These are phyloP conservation scores for Corbicula japonica DNA, from an alignment of 2,888 invertebrate genomes.

Conservation along the genomic window DNA sequence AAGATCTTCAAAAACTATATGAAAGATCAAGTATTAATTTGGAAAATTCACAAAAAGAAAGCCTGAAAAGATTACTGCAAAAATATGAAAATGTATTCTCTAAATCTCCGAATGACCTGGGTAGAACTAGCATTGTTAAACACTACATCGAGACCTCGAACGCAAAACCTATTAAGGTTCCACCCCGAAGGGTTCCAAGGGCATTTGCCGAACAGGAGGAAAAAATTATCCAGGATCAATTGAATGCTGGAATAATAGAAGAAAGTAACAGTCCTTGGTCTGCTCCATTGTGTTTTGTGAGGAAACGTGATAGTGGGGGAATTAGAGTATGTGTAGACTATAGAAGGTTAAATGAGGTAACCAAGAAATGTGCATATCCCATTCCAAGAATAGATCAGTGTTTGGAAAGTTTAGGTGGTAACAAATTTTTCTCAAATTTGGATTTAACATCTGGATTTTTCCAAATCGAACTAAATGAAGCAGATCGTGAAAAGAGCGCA, in stretches of 20 bases:
- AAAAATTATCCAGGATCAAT: constrained; percentile 24
- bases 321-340: constrained; percentile 56
- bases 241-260: constrained; percentile 31
- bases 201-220: constrained; percentile 38
- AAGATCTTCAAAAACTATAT: constrained; percentile 19
- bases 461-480: constrained; percentile 29
- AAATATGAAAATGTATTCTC: constrained; percentile 42
- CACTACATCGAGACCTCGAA: constrained; percentile 24
- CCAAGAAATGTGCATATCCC: constrained; percentile 41
- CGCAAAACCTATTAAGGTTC: constrained; percentile 31
- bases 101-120: constrained; percentile 32
- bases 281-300: constrained; percentile 51
- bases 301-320: constrained; percentile 47
- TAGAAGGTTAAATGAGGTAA: constrained; percentile 44
- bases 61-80: constrained; percentile 14
- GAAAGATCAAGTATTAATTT: constrained; percentile 1
- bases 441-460: constrained; percentile 35
- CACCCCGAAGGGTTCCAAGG: constrained; percentile 37
- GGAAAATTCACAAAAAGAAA: background rate
- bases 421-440: constrained; percentile 21
- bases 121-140: constrained; percentile 34
- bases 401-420: constrained; percentile 39
- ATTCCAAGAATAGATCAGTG: constrained; percentile 45
- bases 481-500: constrained; percentile 32
- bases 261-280: constrained; percentile 46